phyloP scores from a whole-genome alignment of 1,140 invertebrate genomes.

The Pollicipes pollicipes region DNA sequence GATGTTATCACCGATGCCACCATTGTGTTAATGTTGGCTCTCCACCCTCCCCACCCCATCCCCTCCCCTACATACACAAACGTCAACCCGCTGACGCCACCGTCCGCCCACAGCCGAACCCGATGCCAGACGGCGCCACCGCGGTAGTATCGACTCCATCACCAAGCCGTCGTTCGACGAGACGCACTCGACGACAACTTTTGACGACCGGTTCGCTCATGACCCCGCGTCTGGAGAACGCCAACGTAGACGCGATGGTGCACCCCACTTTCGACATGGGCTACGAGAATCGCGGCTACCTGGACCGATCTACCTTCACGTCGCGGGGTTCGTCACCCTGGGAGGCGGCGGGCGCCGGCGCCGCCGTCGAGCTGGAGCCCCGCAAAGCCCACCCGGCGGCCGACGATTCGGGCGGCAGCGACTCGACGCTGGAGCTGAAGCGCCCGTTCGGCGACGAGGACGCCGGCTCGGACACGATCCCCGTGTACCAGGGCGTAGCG shows the following conservation, averaged over 20 bases:
- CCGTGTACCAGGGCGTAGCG: not conserved
- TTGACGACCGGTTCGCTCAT: slow-evolving; percentile 15
- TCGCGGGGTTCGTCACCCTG: slow-evolving; percentile 3
- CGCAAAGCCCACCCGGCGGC: not conserved
- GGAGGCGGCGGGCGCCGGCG: not conserved
- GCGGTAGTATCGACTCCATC: not conserved
- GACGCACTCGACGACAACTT: not conserved
- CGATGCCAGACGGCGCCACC: not conserved
- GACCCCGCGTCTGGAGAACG: slow-evolving; percentile 22
- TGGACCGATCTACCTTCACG: slow-evolving; percentile 15
- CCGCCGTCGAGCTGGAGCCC: not conserved
- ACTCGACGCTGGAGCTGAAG: not conserved
- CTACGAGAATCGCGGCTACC: slow-evolving; percentile 23
- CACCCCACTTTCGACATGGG: slow-evolving; percentile 24
- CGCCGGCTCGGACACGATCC: not conserved
- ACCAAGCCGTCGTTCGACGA: not conserved
- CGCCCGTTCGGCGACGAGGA: not conserved
- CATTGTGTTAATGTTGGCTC: not conserved
- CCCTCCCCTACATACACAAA: not conserved
- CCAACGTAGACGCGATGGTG: slow-evolving; percentile 19
- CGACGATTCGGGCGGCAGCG: not conserved
- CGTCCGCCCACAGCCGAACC: not conserved
- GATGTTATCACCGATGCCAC: too few species aligned
- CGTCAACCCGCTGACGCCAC: not conserved
- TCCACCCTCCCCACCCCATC: not conserved